Evolutionary conservation across 2,113 vertebrate genomes (phyloP).

Genomic region (Paratilapia polleni): DNA sequence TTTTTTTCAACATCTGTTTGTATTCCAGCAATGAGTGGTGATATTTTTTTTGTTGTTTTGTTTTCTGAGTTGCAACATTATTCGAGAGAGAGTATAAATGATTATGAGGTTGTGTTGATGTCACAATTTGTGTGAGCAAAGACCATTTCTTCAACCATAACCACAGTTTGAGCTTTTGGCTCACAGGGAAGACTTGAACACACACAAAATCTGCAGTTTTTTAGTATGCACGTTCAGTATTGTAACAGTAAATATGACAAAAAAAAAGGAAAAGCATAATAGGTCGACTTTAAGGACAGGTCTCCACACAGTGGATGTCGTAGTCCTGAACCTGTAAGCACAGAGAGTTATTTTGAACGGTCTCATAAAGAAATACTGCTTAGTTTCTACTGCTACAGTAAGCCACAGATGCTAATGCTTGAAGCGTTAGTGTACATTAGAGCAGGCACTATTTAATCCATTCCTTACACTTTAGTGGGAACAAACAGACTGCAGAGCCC

Average conservation of each 20-base stretch:
- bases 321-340: neutral
- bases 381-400: neutral
- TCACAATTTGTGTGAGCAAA: too few relatives aligned
- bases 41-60: neutral
- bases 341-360: too few relatives aligned
- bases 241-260: neutral
- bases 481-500: neutral
- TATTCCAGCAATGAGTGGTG: neutral
- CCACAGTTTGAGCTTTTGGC: too few relatives aligned
- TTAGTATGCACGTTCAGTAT: neutral
- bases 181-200: too few relatives aligned
- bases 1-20: neutral
- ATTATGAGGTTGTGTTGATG: too few relatives aligned
- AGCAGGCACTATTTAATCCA: fast-evolving
- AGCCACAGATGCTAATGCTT: neutral
- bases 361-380: too few relatives aligned
- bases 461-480: neutral
- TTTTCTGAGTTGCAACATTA: neutral
- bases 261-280: neutral
- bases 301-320: neutral
- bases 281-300: neutral
- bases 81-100: too few relatives aligned
- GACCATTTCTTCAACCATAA: too few relatives aligned
- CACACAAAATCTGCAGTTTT: too few relatives aligned
- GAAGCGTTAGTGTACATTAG: neutral